Percentiles rank a stretch among this genome's conserved stretches.
Evolutionary conservation across 2,888 invertebrate species (phyloP).

Genomic region (Noctua pronuba): DNA sequence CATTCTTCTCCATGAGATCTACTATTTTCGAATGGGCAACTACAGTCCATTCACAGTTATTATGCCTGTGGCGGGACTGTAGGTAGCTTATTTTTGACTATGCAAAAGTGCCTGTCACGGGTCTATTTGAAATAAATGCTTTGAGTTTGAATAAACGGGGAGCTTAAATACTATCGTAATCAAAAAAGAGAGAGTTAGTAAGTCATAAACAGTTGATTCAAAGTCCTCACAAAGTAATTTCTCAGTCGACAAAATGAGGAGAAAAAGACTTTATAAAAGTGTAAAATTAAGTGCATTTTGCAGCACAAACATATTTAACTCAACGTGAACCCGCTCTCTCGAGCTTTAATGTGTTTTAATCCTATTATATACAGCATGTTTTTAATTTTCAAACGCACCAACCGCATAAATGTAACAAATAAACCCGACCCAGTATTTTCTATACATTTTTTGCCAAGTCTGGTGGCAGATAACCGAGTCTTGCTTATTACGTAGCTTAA

Average conservation of each 20-base stretch:
- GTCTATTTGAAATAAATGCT: no score
- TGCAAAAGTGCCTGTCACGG: no score
- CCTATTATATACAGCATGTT: constrained; percentile 34
- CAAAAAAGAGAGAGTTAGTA: background rate
- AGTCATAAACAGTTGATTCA: background rate
- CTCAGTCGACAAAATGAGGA: background rate
- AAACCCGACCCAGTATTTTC: constrained; percentile 50
- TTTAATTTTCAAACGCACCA: constrained; percentile 49
- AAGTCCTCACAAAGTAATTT: background rate
- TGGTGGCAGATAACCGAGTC: constrained; percentile 51
- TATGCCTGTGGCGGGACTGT: no score
- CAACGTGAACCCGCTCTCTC: constrained; percentile 18
- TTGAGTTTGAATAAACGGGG: no score
- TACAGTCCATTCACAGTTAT: no score
- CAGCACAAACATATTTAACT: constrained; percentile 45
- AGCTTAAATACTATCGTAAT: background rate
- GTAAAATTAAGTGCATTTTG: constrained; percentile 29
- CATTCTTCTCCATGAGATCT: no score
- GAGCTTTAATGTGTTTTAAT: constrained; percentile 43
- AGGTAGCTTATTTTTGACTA: no score
- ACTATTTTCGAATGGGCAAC: no score
- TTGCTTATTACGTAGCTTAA: constrained; percentile 59
- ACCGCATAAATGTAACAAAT: constrained; percentile 31
- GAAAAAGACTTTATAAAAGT: background rate
- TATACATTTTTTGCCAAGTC: constrained; percentile 59